A percentile compares a stretch with the other conserved stretches of the same genome.
phyloP scores from a whole-genome alignment of 2,888 invertebrate genomes.

The Drosophila rellima region DNA sequence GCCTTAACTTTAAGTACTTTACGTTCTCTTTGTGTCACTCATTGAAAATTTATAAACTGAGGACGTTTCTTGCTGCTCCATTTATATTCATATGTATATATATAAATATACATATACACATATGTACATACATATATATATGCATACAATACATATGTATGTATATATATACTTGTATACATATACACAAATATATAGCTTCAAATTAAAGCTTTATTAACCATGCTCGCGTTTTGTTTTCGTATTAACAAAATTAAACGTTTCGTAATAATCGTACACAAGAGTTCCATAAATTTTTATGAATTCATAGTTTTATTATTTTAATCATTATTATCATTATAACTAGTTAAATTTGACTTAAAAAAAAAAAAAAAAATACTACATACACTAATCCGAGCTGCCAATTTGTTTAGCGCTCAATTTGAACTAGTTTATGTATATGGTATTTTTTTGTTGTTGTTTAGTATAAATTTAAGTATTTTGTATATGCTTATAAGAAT shows the following conservation, averaged over 20 bases:
- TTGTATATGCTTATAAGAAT: slow-evolving; percentile 52
- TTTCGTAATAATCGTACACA: slow-evolving; percentile 72
- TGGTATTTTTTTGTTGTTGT: slow-evolving; percentile 12
- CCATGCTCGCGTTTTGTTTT: slow-evolving; percentile 84
- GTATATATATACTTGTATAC: slow-evolving; percentile 42
- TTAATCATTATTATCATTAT: slow-evolving; percentile 34
- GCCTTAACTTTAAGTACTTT: slow-evolving; percentile 67
- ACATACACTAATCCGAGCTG: slow-evolving; percentile 23
- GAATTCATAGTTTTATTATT: slow-evolving; percentile 49
- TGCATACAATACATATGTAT: slow-evolving; percentile 23
- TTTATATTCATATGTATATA: slow-evolving; percentile 31
- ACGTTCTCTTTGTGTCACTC: slow-evolving; percentile 69
- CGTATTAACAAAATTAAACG: slow-evolving; percentile 84
- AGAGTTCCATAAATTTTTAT: slow-evolving; percentile 43
- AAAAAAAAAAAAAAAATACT: slow-evolving; percentile 34
- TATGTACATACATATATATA: slow-evolving; percentile 24
- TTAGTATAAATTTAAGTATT: slow-evolving; percentile 38
- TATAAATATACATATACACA: slow-evolving; percentile 24
- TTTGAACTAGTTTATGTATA: slow-evolving; percentile 42
- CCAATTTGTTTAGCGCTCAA: slow-evolving; percentile 36
- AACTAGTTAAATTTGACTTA: slow-evolving; percentile 36
- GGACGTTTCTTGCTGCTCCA: slow-evolving; percentile 67
- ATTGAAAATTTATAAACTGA: slow-evolving; percentile 84
- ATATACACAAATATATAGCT: slow-evolving; percentile 81
- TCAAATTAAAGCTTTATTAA: slow-evolving; percentile 85